A percentile compares a stretch with the other conserved stretches of the same genome.
Evolutionary conservation across 2,888 invertebrate species (phyloP).

Genomic region (Ennomos fuscantarius): DNA sequence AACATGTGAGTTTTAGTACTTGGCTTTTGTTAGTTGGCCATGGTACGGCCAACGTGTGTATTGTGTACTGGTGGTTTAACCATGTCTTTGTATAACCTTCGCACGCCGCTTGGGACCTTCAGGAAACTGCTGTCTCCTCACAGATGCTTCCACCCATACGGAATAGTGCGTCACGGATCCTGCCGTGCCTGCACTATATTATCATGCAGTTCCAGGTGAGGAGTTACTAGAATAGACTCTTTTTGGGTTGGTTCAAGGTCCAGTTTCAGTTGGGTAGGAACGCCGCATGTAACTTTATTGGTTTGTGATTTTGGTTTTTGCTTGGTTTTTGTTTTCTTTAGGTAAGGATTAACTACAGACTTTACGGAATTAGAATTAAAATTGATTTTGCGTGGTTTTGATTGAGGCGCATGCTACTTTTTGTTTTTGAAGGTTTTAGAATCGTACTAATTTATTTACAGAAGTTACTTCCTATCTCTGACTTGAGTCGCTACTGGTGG

Average conservation of each 20-base stretch:
- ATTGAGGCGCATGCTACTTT: conserved; percentile 2
- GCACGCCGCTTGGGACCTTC: conserved; percentile 53
- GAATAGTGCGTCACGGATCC: conserved; percentile 70
- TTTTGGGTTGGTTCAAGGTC: conserved; percentile 37
- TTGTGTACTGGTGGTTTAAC: not conserved
- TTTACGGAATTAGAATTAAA: not conserved
- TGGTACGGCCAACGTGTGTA: too few species aligned
- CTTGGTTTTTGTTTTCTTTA: conserved; percentile 8
- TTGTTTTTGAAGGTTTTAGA: not conserved
- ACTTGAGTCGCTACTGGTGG: too few species aligned
- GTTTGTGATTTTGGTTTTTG: conserved; percentile 7
- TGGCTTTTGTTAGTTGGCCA: too few species aligned
- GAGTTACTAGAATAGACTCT: conserved; percentile 69
- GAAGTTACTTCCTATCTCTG: too few species aligned
- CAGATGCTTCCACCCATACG: conserved; percentile 79
- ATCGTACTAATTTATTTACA: too few species aligned
- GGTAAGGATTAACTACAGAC: not conserved
- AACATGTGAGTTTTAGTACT: too few species aligned
- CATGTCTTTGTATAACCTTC: conserved; percentile 36
- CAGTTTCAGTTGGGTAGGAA: conserved; percentile 13
- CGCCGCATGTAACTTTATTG: conserved; percentile 32
- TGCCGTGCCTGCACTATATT: conserved; percentile 79
- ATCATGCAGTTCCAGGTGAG: conserved; percentile 82
- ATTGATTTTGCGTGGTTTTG: not conserved
- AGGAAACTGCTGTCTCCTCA: conserved; percentile 78